Base-by-base conservation (phyloP, 2,797 vertebrate genomes). In the Gila robusta region DNA sequence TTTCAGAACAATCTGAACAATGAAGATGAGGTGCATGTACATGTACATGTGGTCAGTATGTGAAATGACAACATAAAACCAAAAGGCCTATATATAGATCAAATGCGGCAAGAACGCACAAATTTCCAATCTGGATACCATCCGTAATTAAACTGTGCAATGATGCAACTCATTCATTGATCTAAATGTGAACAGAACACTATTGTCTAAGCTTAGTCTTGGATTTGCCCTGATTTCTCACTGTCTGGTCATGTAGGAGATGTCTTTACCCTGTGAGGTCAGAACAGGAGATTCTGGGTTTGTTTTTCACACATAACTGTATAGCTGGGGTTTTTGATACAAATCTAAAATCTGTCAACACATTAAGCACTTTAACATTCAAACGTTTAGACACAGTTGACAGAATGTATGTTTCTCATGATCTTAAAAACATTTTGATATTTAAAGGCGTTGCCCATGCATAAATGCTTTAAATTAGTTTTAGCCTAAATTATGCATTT, bases 161-260 rank as follows among this genome's bases (percentile, higher is more conserved):
- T 72, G 49, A 71, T 71, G 81, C 81, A 72, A 72, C 69, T 72
- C 81, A 41, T 71, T 72, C 69, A 71, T 28, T 59, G 49, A 82
- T 82, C 81, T 52, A 41, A 82, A 82, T 59, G n/a, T 28, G 81
- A 82, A 82, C 66, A 81, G 79, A 81, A 72, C 49, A 14, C 69
- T 82, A 82, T 82, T 72, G 69, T 82, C 35, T 54, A 81, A 35
- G 79, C 28, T 69, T 70, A 70, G 12, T 70, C 79, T 70, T 49
- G 64, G 79, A 32, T 70, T 67, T 81, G 64, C 32, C 64, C 64
- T 72, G 69, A 82, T 41, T 72, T 82, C 35, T 41, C 81, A 71
- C 69, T 59, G 81, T 59, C 69, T 72, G 66, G 81, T 82, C 67
- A 2, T 71, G 69, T 56, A 59, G 23, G 49, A 82, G 49, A 11